Conservation (phyloP, 2,113 vertebrate genomes). For the Neoarius graeffei region DNA sequence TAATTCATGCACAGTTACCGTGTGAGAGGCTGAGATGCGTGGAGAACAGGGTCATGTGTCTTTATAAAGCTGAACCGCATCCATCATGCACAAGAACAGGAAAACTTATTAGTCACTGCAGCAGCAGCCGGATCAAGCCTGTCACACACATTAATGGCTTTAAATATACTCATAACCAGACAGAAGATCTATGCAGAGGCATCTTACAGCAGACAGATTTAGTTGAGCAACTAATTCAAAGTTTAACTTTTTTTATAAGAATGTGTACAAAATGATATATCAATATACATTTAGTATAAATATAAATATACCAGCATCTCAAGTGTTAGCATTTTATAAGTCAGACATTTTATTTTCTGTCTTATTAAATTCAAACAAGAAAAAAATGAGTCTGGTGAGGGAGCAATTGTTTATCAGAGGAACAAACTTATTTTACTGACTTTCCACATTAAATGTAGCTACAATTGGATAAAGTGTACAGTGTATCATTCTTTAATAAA, state of each 20-base stretch:
- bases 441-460: not conserved
- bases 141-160: constrained; percentile 40
- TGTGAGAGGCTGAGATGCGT: constrained; percentile 7
- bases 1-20: constrained; percentile 19
- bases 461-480: not conserved
- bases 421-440: not conserved
- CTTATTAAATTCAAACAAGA: not conserved
- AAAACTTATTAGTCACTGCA: constrained; percentile 49
- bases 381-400: not conserved
- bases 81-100: constrained; percentile 47
- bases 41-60: constrained; percentile 28
- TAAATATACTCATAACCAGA: constrained; percentile 5
- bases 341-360: not conserved
- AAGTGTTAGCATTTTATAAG: not conserved
- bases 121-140: constrained; percentile 30
- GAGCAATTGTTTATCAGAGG: not conserved
- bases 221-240: not conserved
- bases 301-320: not conserved
- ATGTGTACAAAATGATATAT: not conserved
- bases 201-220: constrained; percentile 8
- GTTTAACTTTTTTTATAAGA: not conserved
- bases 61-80: constrained; percentile 55
- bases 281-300: not conserved
- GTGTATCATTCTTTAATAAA: not conserved
- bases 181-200: not conserved